phyloP scores from a whole-genome alignment of 1,140 invertebrate genomes.

The Helicoverpa zea region DNA sequence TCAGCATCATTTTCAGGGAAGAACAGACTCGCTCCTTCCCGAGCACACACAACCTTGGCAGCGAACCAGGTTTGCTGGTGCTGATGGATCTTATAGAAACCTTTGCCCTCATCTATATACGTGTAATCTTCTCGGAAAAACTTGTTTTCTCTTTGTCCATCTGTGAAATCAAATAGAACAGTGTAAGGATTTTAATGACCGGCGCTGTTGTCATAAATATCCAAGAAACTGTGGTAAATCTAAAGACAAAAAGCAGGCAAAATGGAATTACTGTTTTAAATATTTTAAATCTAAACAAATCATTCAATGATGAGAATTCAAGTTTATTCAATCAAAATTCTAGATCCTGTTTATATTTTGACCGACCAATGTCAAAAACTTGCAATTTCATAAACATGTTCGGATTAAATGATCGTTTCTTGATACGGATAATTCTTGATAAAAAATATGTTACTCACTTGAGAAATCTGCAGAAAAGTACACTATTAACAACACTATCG shows the following conservation, averaged over 20 bases:
- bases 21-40: conserved; percentile 73
- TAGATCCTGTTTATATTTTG: too few relatives aligned
- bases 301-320: too few relatives aligned
- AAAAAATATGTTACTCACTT: not conserved
- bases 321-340: too few relatives aligned
- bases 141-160: conserved; percentile 54
- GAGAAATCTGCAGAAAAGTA: not conserved
- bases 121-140: conserved; percentile 66
- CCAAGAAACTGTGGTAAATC: too few relatives aligned
- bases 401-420: too few relatives aligned
- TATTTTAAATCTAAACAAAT: too few relatives aligned
- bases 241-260: too few relatives aligned
- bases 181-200: not conserved
- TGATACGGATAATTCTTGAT: not conserved
- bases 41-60: conserved; percentile 65
- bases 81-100: conserved; percentile 73
- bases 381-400: too few relatives aligned
- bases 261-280: too few relatives aligned
- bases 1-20: conserved; percentile 70
- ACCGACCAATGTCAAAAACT: too few relatives aligned
- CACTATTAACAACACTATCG: not conserved
- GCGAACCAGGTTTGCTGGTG: conserved; percentile 65
- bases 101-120: conserved; percentile 53
- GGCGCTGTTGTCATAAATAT: not conserved
- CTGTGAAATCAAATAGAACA: conserved; percentile 37